Percentiles rank a stretch among this genome's conserved stretches.
Conservation (phyloP, 2,797 vertebrate genomes). For the Pitangus sulphuratus region DNA sequence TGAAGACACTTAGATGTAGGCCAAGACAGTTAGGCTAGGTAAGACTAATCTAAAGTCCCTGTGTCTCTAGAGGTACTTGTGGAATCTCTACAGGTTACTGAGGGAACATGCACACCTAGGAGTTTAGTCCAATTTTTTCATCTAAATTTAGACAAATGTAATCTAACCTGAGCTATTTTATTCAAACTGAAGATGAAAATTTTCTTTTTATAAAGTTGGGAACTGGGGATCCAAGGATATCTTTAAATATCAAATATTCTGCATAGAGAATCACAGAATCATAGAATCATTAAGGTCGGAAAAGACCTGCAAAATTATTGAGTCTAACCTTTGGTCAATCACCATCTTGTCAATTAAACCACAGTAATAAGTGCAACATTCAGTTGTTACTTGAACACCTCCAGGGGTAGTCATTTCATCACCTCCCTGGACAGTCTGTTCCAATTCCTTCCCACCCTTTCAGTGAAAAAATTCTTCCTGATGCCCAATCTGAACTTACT, state of each 20-base stretch:
- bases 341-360: background rate
- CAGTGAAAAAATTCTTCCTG: background rate
- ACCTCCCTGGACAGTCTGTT: background rate
- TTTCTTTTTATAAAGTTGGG: background rate
- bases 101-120: background rate
- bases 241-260: background rate
- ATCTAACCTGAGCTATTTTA: background rate
- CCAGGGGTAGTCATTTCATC: background rate
- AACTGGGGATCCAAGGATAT: background rate
- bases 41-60: background rate
- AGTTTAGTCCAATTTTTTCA: background rate
- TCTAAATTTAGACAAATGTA: background rate
- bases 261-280: background rate
- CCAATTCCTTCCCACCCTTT: background rate
- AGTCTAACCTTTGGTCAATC: background rate
- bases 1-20: background rate
- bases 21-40: background rate
- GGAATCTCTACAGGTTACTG: background rate
- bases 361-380: background rate
- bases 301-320: fast-evolving
- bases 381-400: background rate
- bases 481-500: background rate
- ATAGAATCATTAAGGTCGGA: background rate
- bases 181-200: background rate
- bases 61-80: background rate